These are phyloP conservation scores for Glyphotaelius pellucidus DNA, from an alignment of 2,888 invertebrate species.

Conservation along the genomic window DNA sequence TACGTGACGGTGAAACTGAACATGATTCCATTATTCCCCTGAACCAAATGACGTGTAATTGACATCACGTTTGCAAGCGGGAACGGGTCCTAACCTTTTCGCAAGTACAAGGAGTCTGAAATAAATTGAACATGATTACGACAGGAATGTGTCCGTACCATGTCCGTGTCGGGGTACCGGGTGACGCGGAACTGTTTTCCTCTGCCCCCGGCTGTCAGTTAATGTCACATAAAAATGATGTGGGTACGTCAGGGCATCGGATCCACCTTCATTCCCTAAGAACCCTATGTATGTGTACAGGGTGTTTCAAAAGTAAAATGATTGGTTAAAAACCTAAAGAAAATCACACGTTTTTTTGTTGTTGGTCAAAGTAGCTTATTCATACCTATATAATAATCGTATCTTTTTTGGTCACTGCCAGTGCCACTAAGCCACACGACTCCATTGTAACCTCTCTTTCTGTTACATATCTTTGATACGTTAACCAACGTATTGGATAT, in stretches of 20 bases:
- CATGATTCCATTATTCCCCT: neutral
- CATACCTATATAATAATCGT: no score
- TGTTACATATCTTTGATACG: no score
- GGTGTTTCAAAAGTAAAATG: neutral
- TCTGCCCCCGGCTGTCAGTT: slow-evolving; percentile 12
- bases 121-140: slow-evolving; percentile 2
- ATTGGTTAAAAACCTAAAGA: neutral
- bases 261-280: slow-evolving; percentile 7
- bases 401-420: no score
- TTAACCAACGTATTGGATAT: no score
- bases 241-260: slow-evolving; percentile 8
- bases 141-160: neutral
- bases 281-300: neutral
- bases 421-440: no score
- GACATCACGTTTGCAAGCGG: neutral
- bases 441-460: no score
- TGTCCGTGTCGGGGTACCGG: neutral
- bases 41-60: neutral
- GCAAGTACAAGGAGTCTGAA: neutral
- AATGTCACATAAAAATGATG: slow-evolving; percentile 30
- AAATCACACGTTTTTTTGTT: neutral
- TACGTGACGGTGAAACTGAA: neutral
- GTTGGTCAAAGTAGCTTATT: neutral
- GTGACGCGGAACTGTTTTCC: neutral
- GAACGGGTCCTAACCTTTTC: neutral